Base-by-base conservation (phyloP, 1,140 invertebrate species). In the Nasonia vitripennis region DNA sequence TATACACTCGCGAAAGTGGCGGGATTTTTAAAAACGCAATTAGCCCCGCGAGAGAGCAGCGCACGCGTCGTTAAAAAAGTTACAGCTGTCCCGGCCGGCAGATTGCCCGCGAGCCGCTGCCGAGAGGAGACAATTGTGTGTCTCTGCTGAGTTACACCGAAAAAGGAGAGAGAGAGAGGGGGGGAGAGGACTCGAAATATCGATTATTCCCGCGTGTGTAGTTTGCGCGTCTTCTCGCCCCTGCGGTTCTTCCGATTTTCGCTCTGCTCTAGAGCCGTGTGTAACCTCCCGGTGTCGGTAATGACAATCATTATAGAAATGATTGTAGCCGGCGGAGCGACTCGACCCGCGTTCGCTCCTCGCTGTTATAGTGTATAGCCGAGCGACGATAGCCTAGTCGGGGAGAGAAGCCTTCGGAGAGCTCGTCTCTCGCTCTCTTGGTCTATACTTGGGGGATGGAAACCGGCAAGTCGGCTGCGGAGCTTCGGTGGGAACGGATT, bases 221-320 rank as follows among this genome's bases (percentile, higher is more conserved):
- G 70, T 37, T 31, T 31, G 70, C 70, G 70, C 27, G 27, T 73
- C 70, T 79, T 62, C 81, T 82, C 79, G 14, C 55, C 51, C 34
- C 27, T 62, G 45, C 62, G 83, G 83, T 73, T 78, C 83, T 71
- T 79, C 77, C 75, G 83, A 84, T 84, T 78, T 84, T 87, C 74
- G 81, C 85, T 84, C 10, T 70, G 68, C 77, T 78, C 68, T 23
- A 23, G 85, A 86, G 87, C 88, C 10, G 41, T 45, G 41, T 71
- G 23, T 90, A 89, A 87, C 89, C 88, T 88, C 87, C 87, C 88
- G 88, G 90, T 88, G 90, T 88, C 90, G 89, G 91, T 92, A 92
- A 92, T 92, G 91, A 92, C 90, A 91, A 91, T 92, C 91, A 92
- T 92, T 92, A 92, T 90, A 89, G 89, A 89, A 91, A 92, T 92